Percentiles rank a stretch among this genome's conserved stretches.
These are phyloP conservation scores for Arge pagana DNA, from an alignment of 2,888 invertebrate species.

Conservation along the genomic window DNA sequence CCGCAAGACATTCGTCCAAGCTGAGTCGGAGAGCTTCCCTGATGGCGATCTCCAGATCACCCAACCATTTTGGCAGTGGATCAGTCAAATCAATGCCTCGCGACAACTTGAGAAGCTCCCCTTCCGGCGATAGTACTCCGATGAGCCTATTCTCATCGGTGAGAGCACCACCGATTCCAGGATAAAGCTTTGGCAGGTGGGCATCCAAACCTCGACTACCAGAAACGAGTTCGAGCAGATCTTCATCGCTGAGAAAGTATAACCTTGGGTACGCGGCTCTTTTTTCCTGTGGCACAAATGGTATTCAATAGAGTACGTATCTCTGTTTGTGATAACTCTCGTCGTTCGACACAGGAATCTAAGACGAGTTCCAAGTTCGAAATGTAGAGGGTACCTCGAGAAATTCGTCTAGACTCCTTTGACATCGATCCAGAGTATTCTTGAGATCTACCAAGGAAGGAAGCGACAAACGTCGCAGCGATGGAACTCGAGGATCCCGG, in stretches of 20 bases:
- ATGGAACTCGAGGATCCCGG: constrained; percentile 79
- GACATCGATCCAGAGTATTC: constrained; percentile 89
- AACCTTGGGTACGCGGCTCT: constrained; percentile 92
- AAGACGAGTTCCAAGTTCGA: constrained; percentile 11
- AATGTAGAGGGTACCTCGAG: constrained; percentile 69
- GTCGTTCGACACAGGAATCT: too few relatives aligned
- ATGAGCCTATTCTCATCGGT: constrained; percentile 67
- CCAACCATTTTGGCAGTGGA: constrained; percentile 71
- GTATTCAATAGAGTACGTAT: too few relatives aligned
- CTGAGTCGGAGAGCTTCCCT: constrained; percentile 58
- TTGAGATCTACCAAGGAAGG: constrained; percentile 74
- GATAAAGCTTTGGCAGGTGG: constrained; percentile 95
- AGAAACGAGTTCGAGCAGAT: constrained; percentile 88
- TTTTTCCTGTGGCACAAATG: constrained; percentile 73
- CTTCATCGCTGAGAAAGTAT: constrained; percentile 97
- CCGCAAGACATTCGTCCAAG: constrained; percentile 47
- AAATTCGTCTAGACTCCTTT: constrained; percentile 92
- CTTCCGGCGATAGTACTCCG: constrained; percentile 68
- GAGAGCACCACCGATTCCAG: constrained; percentile 80
- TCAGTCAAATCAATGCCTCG: constrained; percentile 51
- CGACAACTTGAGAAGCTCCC: constrained; percentile 64
- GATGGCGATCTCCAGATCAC: constrained; percentile 82
- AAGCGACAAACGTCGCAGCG: constrained; percentile 70
- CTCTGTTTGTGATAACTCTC: too few relatives aligned
- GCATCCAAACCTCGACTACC: constrained; percentile 68